Evolutionary conservation across 2,888 invertebrate species (phyloP).

Genomic region (Cacoxenus indagator): DNA sequence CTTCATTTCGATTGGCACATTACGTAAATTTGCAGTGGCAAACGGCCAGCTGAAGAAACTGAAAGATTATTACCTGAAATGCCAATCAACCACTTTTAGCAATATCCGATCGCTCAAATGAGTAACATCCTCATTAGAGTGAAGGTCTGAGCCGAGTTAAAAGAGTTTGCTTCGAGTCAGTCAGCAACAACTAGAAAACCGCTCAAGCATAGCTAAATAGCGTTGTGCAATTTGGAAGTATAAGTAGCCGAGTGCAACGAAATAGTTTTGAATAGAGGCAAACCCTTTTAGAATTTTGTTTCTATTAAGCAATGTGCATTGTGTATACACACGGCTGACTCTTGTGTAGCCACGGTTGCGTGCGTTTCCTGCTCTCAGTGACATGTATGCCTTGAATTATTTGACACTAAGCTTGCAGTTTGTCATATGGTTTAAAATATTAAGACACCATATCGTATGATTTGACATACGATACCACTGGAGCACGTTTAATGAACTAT

Average conservation of each 20-base stretch:
- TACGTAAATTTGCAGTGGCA: not conserved
- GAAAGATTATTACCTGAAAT: constrained; percentile 1
- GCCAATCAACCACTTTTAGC: constrained; percentile 23
- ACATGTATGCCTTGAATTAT: constrained; percentile 38
- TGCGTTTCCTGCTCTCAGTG: constrained; percentile 32
- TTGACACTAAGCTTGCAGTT: too few relatives aligned
- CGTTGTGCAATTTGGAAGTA: constrained; percentile 24
- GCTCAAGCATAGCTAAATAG: constrained; percentile 50
- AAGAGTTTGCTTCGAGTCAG: not conserved
- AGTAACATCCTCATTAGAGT: constrained; percentile 46
- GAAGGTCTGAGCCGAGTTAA: constrained; percentile 31
- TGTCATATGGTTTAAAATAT: too few relatives aligned
- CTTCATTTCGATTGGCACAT: not conserved
- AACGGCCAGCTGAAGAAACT: not conserved
- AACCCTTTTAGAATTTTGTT: constrained; percentile 10
- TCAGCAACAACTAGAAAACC: constrained; percentile 45
- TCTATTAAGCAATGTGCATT: constrained; percentile 27
- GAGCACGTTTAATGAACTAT: constrained; percentile 44
- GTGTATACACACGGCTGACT: constrained; percentile 40
- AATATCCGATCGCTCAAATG: constrained; percentile 41
- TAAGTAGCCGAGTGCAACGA: not conserved
- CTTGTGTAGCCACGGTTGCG: not conserved
- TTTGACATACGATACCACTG: not conserved
- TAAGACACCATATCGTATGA: too few relatives aligned
- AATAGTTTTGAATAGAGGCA: not conserved